Base-by-base conservation (phyloP, 1,140 invertebrate species). In the Drosophila mauritiana region DNA sequence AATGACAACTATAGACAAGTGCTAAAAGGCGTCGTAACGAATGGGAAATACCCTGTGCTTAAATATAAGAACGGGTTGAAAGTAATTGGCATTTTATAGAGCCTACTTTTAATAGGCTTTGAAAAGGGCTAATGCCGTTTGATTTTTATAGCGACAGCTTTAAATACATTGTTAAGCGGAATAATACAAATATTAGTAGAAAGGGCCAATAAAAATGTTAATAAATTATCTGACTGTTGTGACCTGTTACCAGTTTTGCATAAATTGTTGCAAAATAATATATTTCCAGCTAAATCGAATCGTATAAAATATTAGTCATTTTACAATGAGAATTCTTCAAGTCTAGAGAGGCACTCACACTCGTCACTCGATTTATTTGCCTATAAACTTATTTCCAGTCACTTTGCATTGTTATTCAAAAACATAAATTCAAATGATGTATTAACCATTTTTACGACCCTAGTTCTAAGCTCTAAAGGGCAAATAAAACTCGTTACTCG, bases 1-100 rank as follows among this genome's bases (percentile, higher is more conserved):
- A 69, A 57, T 31, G 37, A 52, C 49, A 75, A 46, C 67, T 40
- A 46, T 25, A 56, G 31, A 64, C 49, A 56, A 51, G 51, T 34
- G 25, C 31, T 10, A 0, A 3, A 5, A 27, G 49, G 52, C 45
- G 1, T 11, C 3, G 8, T 15, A 4, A 7, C 5, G 61, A 65
- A 62, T 45, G 11, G 45, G 7, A 0, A 2, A 1, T 68, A 52
- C 59, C 58, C 37, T 11, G 10, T 17, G 11, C 7, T 11, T 20
- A 5, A 27, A 31, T 13, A 25, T 10, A 4, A 17, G 7, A 0
- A 6, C 13, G 12, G n/a, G 4, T 6, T 3, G 15, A 4, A 15
- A 17, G 4, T 31, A 10, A 10, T 31, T 31, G 7, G 7, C 27
- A 31, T 31, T 31, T 31, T 31, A 31, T 31, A 31, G 8, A 8